Percentiles rank a stretch among this genome's conserved stretches.
These are phyloP conservation scores for Cremastinae sp. DNA, from an alignment of 2,888 invertebrate genomes.

Conservation along the genomic window DNA sequence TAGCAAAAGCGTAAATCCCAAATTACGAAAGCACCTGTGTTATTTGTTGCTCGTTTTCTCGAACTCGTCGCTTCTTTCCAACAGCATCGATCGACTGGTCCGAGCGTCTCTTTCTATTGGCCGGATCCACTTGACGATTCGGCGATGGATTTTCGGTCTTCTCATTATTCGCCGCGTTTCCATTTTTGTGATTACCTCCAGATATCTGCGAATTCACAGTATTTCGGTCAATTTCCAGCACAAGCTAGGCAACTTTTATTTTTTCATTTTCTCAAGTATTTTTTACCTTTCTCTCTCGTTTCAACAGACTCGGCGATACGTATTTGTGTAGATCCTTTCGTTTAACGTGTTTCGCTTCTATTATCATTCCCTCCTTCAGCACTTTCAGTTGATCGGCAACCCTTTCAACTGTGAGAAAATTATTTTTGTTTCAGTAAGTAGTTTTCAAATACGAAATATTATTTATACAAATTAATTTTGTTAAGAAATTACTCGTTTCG, in stretches of 20 bases:
- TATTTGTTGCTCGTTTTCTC: constrained; percentile 68
- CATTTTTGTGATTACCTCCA: constrained; percentile 70
- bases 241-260: neutral
- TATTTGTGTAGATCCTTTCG: constrained; percentile 89
- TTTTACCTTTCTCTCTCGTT: constrained; percentile 85
- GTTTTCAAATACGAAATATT: constrained; percentile 18
- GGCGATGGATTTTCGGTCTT: constrained; percentile 71
- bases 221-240: neutral
- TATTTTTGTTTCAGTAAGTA: constrained; percentile 9
- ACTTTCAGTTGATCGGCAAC: constrained; percentile 85
- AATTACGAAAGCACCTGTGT: constrained; percentile 65
- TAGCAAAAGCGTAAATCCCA: too few relatives aligned
- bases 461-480: neutral
- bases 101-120: constrained; percentile 69
- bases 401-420: constrained; percentile 80
- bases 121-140: constrained; percentile 66
- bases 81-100: constrained; percentile 67
- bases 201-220: constrained; percentile 66
- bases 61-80: constrained; percentile 68
- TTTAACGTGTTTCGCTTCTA: constrained; percentile 93
- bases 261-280: neutral
- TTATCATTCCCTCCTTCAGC: constrained; percentile 88
- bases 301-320: constrained; percentile 86
- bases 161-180: constrained; percentile 70
- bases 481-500: constrained; percentile 86